These are phyloP conservation scores for Onychomys torridus DNA, from an alignment of 2,797 vertebrate species.

Conservation along the genomic window DNA sequence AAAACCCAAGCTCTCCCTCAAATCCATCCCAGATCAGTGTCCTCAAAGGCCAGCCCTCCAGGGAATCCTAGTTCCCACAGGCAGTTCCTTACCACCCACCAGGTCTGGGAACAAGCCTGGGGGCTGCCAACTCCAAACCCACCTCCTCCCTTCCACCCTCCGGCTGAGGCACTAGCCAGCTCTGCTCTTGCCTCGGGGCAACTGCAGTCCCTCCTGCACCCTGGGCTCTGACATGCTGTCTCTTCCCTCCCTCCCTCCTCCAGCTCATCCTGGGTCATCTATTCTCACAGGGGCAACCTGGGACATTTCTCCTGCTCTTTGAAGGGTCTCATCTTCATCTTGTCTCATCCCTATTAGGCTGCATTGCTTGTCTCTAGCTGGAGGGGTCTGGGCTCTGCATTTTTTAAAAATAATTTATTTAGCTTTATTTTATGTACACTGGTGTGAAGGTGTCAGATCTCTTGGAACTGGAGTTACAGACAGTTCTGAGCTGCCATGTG, in stretches of 20 bases:
- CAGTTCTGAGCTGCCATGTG: no score
- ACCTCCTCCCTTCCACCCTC: neutral
- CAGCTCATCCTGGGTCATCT: neutral
- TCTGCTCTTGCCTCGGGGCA: neutral
- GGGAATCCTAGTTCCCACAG: neutral
- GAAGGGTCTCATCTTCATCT: neutral
- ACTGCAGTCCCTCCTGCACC: neutral
- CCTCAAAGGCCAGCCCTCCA: neutral
- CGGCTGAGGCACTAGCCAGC: neutral
- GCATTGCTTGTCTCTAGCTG: neutral
- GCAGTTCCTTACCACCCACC: neutral
- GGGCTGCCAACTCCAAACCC: neutral
- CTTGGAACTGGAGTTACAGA: no score
- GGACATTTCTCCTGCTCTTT: neutral
- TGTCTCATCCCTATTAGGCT: neutral
- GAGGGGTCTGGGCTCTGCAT: neutral
- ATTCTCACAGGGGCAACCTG: neutral
- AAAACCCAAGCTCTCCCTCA: neutral
- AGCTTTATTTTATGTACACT: no score
- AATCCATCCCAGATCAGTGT: neutral
- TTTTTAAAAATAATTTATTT: no score
- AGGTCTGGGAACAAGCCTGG: neutral
- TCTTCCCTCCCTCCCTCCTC: neutral
- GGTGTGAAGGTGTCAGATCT: no score
- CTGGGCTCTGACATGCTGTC: neutral